Percentiles rank a stretch among this genome's conserved stretches.
These are phyloP conservation scores for Cryptosula pallasiana DNA, from an alignment of 2,888 invertebrate genomes.

Conservation along the genomic window DNA sequence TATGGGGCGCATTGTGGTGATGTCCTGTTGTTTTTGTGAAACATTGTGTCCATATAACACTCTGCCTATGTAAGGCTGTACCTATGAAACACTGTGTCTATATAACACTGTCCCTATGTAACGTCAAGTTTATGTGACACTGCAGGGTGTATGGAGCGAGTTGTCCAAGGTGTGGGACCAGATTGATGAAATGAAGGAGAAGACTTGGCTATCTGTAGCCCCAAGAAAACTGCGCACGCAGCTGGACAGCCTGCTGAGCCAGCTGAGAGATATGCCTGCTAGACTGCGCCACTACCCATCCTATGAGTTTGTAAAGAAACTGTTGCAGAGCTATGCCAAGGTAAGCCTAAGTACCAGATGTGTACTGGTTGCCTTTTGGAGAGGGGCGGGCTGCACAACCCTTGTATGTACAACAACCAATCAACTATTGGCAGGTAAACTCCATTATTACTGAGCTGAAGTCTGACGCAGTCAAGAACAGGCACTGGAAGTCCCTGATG, in stretches of 20 bases:
- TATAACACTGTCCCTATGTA: too few species aligned
- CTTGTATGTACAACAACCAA: too few species aligned
- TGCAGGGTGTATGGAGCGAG: slow-evolving; percentile 84
- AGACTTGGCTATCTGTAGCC: slow-evolving; percentile 96
- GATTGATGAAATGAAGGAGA: slow-evolving; percentile 94
- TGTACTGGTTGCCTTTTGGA: too few species aligned
- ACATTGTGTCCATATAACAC: too few species aligned
- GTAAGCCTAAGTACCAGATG: too few species aligned
- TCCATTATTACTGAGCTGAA: slow-evolving; percentile 96
- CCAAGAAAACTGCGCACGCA: slow-evolving; percentile 94
- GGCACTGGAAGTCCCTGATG: slow-evolving; percentile 97
- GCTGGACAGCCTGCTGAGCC: slow-evolving; percentile 84
- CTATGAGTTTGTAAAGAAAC: slow-evolving; percentile 93
- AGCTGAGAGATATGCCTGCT: slow-evolving; percentile 90
- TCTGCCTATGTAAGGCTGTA: neutral
- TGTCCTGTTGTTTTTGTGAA: too few species aligned
- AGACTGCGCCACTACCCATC: slow-evolving; percentile 93
- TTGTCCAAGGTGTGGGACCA: slow-evolving; percentile 92
- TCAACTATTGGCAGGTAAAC: too few species aligned
- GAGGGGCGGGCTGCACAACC: too few species aligned
- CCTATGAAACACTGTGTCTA: neutral
- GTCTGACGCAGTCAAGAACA: slow-evolving; percentile 96
- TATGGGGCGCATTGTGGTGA: too few species aligned
- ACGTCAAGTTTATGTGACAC: too few species aligned
- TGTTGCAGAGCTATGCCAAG: slow-evolving; percentile 92